Evolutionary conservation across 2,113 vertebrate species (phyloP).

Genomic region (Callospermophilus lateralis): DNA sequence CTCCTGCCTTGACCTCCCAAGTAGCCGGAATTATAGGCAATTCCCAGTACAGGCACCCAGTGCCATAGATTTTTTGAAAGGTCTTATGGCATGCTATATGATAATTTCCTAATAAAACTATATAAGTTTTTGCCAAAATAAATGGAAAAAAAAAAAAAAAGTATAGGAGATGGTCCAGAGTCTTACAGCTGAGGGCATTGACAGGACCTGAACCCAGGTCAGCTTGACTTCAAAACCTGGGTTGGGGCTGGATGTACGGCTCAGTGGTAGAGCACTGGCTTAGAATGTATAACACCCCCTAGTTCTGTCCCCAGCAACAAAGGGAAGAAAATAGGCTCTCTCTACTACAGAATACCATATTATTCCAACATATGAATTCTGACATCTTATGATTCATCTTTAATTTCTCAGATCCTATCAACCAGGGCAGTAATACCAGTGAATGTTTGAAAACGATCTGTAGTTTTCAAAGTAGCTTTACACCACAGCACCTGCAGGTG

Average conservation of each 20-base stretch:
- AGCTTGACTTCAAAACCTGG: background rate
- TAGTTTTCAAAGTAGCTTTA: background rate
- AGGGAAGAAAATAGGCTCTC: background rate
- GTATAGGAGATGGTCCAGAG: background rate
- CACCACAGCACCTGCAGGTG: background rate
- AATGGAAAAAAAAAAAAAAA: background rate
- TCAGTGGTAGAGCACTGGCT: too few relatives aligned
- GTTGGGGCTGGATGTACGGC: background rate
- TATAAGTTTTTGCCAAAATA: background rate
- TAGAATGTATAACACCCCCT: too few relatives aligned
- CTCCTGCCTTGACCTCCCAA: background rate
- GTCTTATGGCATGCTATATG: background rate
- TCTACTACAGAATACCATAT: background rate
- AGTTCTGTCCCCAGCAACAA: background rate
- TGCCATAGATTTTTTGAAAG: constrained; percentile 8
- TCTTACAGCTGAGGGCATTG: background rate
- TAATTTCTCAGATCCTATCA: background rate
- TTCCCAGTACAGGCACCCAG: too few relatives aligned
- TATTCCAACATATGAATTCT: background rate
- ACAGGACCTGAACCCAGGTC: background rate
- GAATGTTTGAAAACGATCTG: background rate
- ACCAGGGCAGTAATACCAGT: background rate
- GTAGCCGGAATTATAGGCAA: too few relatives aligned
- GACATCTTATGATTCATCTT: background rate
- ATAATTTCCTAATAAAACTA: constrained; percentile 1